Base-by-base conservation (phyloP, 2,113 vertebrate genomes). In the Spea multiplicata region DNA sequence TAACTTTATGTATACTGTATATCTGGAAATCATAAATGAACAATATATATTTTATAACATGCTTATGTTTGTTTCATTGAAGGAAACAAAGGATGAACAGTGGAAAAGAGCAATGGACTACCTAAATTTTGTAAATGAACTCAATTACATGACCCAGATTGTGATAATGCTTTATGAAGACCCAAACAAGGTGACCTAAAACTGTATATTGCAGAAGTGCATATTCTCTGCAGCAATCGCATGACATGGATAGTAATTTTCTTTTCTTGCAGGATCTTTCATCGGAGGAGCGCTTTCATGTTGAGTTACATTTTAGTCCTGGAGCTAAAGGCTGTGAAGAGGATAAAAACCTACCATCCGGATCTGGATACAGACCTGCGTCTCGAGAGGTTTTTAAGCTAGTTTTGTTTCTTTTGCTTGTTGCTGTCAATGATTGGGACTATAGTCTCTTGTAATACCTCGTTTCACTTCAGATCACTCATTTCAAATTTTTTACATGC, bases 71-170 rank as follows among this genome's bases (percentile, higher is more conserved):
- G 7, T 69, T 59, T 81, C 2, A 30, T 30, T 30, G 30, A 83
- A 96, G 95, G 94, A 94, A 71, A 90, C 93, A 72, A 95, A 94
- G 87, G 95, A 96, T 84, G 95, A 96, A 50, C 95, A 96, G 66
- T 96, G 95, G 95, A 95, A 93, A 85, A 89, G 95, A 84, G 95
- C 95, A 75, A 96, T 96, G 95, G 94, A 95, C 84, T 96, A 96
- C 81, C 90, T 96, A 53, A 95, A 93, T 81, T 88, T 95, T 83
- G 94, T 95, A 80, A 96, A 88, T 85, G 95, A 96, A 81, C 94
- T 96, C 71, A 96, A 96, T 89, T 96, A 96, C 85, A 96, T 96
- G 95, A 96, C 95, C 6, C 95, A 96, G 87, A 96, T 96, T 86
- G 95, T 96, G 55, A 96, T 96, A 84, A 96, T 96, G 95, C 91